These are phyloP conservation scores for human (Homo sapiens) DNA, from an alignment of 2,113 vertebrate genomes.

Conservation along the genomic window DNA sequence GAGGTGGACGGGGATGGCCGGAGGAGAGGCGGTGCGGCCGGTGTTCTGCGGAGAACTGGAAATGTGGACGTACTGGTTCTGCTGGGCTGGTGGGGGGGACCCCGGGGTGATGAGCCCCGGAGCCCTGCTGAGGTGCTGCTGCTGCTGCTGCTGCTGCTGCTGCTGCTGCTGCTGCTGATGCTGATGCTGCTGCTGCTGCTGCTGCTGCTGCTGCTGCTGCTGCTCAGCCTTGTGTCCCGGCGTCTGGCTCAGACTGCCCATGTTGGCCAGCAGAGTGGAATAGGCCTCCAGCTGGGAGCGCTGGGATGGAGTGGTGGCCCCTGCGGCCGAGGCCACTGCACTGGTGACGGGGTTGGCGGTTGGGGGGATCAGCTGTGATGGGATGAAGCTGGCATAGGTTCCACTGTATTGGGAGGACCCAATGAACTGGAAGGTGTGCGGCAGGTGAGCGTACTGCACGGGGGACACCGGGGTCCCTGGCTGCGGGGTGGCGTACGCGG, in stretches of 20 bases:
- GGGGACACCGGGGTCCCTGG: constrained; percentile 90
- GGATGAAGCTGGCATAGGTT: constrained; percentile 94
- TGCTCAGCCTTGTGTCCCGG: constrained; percentile 76
- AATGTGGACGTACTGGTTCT: constrained; percentile 95
- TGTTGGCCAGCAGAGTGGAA: constrained; percentile 90
- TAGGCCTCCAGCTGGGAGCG: constrained; percentile 93
- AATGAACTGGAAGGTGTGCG: constrained; percentile 95
- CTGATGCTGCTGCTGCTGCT: constrained; percentile 87
- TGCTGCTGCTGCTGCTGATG: constrained; percentile 81
- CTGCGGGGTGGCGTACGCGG: constrained; percentile 92
- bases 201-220: constrained; percentile 88
- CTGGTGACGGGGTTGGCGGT: constrained; percentile 85
- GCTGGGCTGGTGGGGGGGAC: constrained; percentile 86
- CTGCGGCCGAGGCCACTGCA: constrained; percentile 82
- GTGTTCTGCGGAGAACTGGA: constrained; percentile 91
- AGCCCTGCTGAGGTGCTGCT: constrained; percentile 87
- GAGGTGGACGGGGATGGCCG: constrained; percentile 90
- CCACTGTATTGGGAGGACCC: constrained; percentile 90
- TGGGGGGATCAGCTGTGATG: constrained; percentile 93
- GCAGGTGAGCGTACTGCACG: constrained; percentile 93
- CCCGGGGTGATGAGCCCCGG: constrained; percentile 89
- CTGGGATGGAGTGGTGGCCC: constrained; percentile 88
- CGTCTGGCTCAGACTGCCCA: constrained; percentile 88
- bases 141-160: constrained; percentile 85
- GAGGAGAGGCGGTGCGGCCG: constrained; percentile 88